A percentile compares a stretch with the other conserved stretches of the same genome.
phyloP scores from a whole-genome alignment of 35 echinoderm and acorn worm species.

The Holothuria glaberrima region DNA sequence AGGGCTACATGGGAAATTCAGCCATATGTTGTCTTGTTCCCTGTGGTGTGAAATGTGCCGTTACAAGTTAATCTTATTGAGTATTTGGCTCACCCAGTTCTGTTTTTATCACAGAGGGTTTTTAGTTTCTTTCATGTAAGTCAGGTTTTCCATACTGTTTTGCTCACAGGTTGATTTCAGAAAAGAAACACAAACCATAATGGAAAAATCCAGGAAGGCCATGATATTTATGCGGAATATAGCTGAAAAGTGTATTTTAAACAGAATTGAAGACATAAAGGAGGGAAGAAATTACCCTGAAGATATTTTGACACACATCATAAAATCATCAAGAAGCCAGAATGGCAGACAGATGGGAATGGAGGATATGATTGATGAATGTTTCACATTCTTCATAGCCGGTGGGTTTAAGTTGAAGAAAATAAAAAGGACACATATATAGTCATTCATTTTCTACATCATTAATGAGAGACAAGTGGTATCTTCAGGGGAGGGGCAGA shows the following conservation, averaged over 20 bases:
- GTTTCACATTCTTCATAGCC: neutral
- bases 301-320: neutral
- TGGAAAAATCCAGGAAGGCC: neutral
- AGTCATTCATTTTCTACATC: no score
- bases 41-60: no score
- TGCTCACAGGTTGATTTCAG: neutral
- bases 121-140: no score
- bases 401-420: neutral
- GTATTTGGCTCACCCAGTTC: no score
- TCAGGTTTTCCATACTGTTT: no score
- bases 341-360: neutral
- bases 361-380: conserved; percentile 11
- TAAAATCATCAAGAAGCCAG: neutral
- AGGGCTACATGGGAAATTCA: no score
- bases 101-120: no score
- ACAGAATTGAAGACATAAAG: neutral
- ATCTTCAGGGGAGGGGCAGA: no score
- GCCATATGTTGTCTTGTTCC: no score
- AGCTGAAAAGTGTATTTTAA: neutral
- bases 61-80: no score
- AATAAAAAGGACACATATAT: no score
- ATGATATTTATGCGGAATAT: neutral
- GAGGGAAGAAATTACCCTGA: neutral
- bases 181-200: neutral
- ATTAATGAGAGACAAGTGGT: no score